Percentiles rank a stretch among this genome's conserved stretches.
These are phyloP conservation scores for Leptodactylus fuscus DNA, from an alignment of 2,113 vertebrate species.

Conservation along the genomic window DNA sequence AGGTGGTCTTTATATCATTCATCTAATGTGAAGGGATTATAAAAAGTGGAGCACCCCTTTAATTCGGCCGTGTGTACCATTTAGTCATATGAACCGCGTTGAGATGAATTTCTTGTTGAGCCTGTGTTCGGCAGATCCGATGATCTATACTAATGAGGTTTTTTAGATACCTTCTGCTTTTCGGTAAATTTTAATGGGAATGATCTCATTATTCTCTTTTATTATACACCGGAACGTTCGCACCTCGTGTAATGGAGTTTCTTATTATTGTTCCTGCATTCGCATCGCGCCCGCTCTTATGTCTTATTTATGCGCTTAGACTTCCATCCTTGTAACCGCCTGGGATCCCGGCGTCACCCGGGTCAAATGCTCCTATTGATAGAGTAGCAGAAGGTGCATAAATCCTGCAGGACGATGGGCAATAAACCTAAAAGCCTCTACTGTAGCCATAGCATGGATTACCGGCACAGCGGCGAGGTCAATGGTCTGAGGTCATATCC, in stretches of 20 bases:
- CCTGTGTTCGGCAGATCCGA: not conserved
- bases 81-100: not conserved
- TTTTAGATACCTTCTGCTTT: not conserved
- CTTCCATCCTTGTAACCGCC: too few relatives aligned
- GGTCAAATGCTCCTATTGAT: not conserved
- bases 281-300: not conserved
- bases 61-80: not conserved
- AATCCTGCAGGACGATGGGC: not conserved
- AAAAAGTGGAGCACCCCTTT: too few relatives aligned
- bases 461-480: not conserved
- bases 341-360: not conserved
- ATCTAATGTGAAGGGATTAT: too few relatives aligned
- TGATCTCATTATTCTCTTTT: not conserved
- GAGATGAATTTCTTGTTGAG: not conserved
- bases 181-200: not conserved
- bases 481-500: not conserved
- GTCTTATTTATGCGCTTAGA: not conserved
- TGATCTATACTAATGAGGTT: not conserved
- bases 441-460: not conserved
- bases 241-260: too few relatives aligned
- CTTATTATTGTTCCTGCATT: not conserved
- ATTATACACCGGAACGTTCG: not conserved
- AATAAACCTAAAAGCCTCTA: not conserved
- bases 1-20: too few relatives aligned
- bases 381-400: not conserved